Base-by-base conservation (phyloP, 2,888 invertebrate species). In the Aleiodes testaceus region DNA sequence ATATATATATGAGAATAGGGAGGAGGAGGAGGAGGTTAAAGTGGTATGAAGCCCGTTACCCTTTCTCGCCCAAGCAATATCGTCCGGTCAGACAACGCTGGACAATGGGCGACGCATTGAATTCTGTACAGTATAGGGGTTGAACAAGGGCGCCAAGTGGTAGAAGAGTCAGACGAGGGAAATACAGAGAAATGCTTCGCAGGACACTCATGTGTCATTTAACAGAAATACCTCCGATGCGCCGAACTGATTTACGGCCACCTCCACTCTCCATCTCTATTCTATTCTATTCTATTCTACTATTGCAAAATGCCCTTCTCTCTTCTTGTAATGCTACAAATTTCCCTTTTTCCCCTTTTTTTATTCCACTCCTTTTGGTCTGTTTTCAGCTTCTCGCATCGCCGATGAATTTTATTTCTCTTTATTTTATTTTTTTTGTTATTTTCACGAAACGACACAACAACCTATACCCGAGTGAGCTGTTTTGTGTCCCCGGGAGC, bases 141-240 rank as follows among this genome's bases (percentile, higher is more conserved):
- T 26, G 65, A 71, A 53, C 66, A 66, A 66, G 64, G 69, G 69
- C 64, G 64, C 49, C 64, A 65, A 69, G 64, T 69, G 63, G 59
- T 71, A 61, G 66, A 26, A 30, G 64, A 70, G 44, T 59, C 68
- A 68, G 63, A 45, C 50, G 44, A 69, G 63, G 26, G 63, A 64
- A 26, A 55, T 59, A 69, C 50, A 69, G 70, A 72, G 74, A 72
- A 76, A 75, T 69, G 74, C 59, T 71, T 70, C 63, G 74, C 70
- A 69, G 78, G 76, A 81, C 78, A 79, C 80, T 84, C 85, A 74
- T 81, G 81, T 83, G 82, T 86, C 85, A 85, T 85, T 86, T 85
- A 83, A 83, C 84, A 80, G 83, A 82, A 85, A 86, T 85, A 82
- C 81, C 84, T 82, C 82, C 82, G 81, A 85, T 86, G 83, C 83